These are phyloP conservation scores for Pipistrellus nathusii DNA, from an alignment of 2,797 vertebrate species.

Conservation along the genomic window DNA sequence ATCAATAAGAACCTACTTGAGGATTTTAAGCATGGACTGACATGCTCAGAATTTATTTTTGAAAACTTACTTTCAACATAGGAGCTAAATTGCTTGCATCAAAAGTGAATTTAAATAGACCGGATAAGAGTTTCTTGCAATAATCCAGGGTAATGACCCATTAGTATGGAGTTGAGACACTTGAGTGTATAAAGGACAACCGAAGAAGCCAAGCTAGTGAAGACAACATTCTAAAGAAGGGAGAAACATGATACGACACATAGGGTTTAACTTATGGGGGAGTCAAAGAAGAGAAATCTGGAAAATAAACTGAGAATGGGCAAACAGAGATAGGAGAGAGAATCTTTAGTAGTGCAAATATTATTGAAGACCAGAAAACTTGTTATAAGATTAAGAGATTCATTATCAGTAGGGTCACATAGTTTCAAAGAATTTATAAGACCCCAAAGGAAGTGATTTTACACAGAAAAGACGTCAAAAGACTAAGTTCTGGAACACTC, in stretches of 20 bases:
- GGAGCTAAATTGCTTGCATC: not conserved
- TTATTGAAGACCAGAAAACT: not conserved
- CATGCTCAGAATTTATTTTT: not conserved
- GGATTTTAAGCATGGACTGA: slow-evolving; percentile 4
- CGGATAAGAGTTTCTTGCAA: not conserved
- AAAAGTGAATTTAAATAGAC: slow-evolving; percentile 10
- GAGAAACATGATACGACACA: not conserved
- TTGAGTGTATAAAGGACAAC: not conserved
- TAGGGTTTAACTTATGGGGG: not conserved
- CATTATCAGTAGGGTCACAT: not conserved
- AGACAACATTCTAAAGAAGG: not conserved
- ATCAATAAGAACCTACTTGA: not conserved
- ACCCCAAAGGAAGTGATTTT: not conserved
- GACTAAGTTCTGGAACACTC: not conserved
- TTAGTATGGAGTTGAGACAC: not conserved
- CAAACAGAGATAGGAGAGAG: not conserved
- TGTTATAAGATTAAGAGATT: not conserved
- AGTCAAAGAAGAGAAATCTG: not conserved
- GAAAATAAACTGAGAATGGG: not conserved
- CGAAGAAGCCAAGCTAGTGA: not conserved
- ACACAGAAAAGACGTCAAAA: not conserved
- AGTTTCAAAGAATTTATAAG: not conserved
- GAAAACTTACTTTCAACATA: slow-evolving; percentile 8
- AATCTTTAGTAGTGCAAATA: not conserved
- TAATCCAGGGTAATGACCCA: not conserved